Evolutionary conservation across 1,140 invertebrate species (phyloP), one percentile per base, ranked within the genome.

Genomic region (Eupeodes corollae): DNA sequence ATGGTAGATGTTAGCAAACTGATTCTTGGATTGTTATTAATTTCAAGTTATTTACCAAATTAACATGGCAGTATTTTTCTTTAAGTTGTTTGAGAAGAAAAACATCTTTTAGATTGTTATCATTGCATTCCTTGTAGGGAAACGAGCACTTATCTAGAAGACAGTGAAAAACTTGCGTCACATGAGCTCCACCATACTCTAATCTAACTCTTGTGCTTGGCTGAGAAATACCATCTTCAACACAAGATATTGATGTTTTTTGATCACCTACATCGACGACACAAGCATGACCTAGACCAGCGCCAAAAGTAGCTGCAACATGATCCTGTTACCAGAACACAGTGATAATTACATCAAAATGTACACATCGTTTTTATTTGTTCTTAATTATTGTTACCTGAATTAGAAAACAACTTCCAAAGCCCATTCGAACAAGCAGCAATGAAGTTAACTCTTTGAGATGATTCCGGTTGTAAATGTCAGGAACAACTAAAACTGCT

Each of bases 211-310:
- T 75, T 0, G 91, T 92, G 43, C 85, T 84, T 60, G 84, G 79
- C 58, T 92, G 87, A 41, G 91, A 95, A 46, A 96, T 88, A 12
- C 90, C 91, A 76, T 97, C 92, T 72, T 97, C 92, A 3, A 96
- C 90, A 73, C 93, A 98, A 11, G 89, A 93, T 13, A 97, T 83
- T 1, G 90, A 89, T 2, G 89, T 94, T 73, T 97, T 96, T 67
- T 94, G 88, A 65, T 94, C 91, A 0, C 93, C 93, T 40, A 96
- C 84, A 69, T 98, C 92, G 8, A 98, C 85, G 13, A 97, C 90
- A 74, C 92, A 96, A 9, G 91, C 91, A 67, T 83, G 88, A 19
- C 87, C 84, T 13, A 96, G 73, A 15, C 92, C 92, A 35, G 90
- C 86, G 14, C 92, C 93, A 75, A 95, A 96, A 14, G 91, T 92